phyloP scores from a whole-genome alignment of 2,888 invertebrate species.

The Pristionchus fissidentatus region DNA sequence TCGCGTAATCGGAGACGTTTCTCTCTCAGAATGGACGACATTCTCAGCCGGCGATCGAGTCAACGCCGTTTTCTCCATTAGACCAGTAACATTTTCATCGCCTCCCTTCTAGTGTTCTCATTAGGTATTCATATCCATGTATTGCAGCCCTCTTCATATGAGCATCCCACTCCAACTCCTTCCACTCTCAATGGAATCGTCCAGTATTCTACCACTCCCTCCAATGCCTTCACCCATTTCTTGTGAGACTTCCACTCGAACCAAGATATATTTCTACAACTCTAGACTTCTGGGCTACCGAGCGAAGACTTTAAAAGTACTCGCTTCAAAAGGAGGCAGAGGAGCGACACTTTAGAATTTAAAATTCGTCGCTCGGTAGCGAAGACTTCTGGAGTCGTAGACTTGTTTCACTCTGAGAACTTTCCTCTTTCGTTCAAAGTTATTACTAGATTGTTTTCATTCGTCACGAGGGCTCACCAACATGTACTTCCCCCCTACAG shows the following conservation, averaged over 20 bases:
- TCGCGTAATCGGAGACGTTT: background rate
- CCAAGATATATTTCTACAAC: too few relatives aligned
- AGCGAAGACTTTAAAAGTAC: too few relatives aligned
- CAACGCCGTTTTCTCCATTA: conserved; percentile 32
- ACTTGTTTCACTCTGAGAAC: too few relatives aligned
- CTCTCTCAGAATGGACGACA: conserved; percentile 6
- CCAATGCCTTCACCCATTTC: conserved; percentile 21
- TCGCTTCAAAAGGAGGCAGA: too few relatives aligned
- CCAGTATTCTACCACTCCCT: background rate
- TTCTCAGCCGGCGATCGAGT: conserved; percentile 39
- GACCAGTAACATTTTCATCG: conserved; percentile 26
- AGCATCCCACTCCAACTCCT: conserved; percentile 36
- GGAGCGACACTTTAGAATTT: too few relatives aligned
- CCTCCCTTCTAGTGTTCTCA: background rate
- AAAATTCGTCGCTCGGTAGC: too few relatives aligned
- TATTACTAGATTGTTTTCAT: too few relatives aligned
- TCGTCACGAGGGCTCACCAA: too few relatives aligned
- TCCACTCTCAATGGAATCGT: conserved; percentile 40
- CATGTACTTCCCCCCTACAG: background rate
- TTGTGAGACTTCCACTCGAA: too few relatives aligned
- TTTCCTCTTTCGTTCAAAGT: too few relatives aligned
- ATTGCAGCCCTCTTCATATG: conserved; percentile 44
- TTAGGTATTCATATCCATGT: conserved; percentile 19
- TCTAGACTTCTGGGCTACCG: too few relatives aligned
- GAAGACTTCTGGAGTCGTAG: too few relatives aligned